Conservation (phyloP, 2,888 invertebrate species). For the Heliconius aoede region DNA sequence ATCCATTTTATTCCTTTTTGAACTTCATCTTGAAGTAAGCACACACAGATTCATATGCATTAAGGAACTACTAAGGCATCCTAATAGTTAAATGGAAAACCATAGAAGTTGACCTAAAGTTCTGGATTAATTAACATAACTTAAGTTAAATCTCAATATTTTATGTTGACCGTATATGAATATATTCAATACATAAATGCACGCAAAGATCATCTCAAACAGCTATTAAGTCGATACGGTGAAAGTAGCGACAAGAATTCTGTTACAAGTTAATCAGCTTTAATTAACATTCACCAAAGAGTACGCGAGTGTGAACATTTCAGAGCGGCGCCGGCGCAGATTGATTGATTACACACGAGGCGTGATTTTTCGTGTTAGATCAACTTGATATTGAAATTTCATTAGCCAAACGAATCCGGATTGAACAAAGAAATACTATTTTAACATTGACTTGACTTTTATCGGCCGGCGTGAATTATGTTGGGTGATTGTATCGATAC, state of each 20-base stretch:
- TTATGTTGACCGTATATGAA: not conserved
- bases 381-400: constrained; percentile 39
- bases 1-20: not conserved
- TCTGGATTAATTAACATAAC: not conserved
- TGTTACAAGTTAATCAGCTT: constrained; percentile 46
- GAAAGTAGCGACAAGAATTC: constrained; percentile 43
- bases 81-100: not conserved
- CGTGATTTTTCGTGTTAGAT: constrained; percentile 42
- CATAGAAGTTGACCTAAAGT: not conserved
- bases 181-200: not conserved
- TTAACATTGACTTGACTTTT: constrained; percentile 15
- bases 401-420: constrained; percentile 33
- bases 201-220: constrained; percentile 34
- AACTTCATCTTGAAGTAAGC: not conserved
- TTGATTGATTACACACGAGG: constrained; percentile 47
- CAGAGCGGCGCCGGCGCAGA: constrained; percentile 46
- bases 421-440: constrained; percentile 18
- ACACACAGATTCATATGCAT: not conserved
- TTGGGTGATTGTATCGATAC: constrained; percentile 16
- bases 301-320: constrained; percentile 41
- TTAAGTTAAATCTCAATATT: not conserved
- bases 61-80: no score
- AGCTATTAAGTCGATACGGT: constrained; percentile 29
- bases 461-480: constrained; percentile 11
- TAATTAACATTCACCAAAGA: constrained; percentile 47